Evolutionary conservation across 2,113 vertebrate species (phyloP), one percentile per base, ranked within the genome.

Genomic region (Noctilio leporinus): DNA sequence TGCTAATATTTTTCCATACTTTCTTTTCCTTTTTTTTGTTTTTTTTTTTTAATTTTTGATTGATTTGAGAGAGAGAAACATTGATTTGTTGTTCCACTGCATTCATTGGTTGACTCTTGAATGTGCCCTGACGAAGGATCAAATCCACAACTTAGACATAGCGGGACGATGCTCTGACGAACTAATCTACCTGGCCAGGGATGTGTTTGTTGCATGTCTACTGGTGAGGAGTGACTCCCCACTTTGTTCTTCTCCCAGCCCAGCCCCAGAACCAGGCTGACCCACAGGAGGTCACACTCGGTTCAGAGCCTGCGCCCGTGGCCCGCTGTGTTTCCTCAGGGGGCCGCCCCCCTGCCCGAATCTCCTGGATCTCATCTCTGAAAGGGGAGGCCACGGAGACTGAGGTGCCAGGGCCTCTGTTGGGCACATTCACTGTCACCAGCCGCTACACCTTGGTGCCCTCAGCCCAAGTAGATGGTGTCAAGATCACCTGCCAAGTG

Each of bases 401-500:
- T 30, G 43, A 95, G 0, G 97, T 96, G 0, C 2, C 77, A 0
- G 98, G 98, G 0, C 64, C 93, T 0, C 7, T 55, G n/a, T 7
- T 87, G 33, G 98, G 99, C 97, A 99, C 99, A 0, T 94, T 98
- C 97, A 99, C 98, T 0, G 57, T 99, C 88, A 97, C 33, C 97
- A 99, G 99, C 96, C 98, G 98, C 76, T 99, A 99, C 97, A 47
- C 38, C 22, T 69, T 99, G 83, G 95, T 97, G 9, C 99, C 99
- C 15, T 98, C 88, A 2, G 69, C 98, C 0, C 88, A 14, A 0
- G 98, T 97, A 72, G 98, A 99, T 1, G 98, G 98, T 9, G 98
- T 98, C 80, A 98, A 98, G 81, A 95, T 99, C 97, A 99, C 96
- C 95, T 99, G 99, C 38, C 45, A 97, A 38, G 98, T 99, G 64